Conservation (phyloP, 2,797 vertebrate genomes). For the Microctenopoma steveboyesi region DNA sequence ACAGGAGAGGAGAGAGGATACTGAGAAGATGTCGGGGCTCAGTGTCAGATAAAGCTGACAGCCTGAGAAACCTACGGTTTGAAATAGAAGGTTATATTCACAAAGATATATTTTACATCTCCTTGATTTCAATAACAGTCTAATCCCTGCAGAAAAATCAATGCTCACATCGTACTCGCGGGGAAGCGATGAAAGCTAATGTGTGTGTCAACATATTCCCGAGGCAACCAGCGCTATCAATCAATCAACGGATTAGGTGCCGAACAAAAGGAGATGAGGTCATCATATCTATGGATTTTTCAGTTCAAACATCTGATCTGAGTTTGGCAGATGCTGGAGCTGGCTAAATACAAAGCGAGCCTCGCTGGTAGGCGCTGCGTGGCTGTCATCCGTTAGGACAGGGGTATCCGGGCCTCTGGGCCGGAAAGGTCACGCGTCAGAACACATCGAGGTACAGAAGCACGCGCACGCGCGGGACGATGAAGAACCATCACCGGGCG, state of each 20-base stretch:
- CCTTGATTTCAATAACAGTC: slow-evolving; percentile 71
- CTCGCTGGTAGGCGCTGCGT: slow-evolving; percentile 40
- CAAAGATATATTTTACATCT: slow-evolving; percentile 66
- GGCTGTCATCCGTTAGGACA: slow-evolving; percentile 51
- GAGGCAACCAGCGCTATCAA: slow-evolving; percentile 59
- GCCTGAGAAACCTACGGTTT: slow-evolving; percentile 59
- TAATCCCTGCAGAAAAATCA: slow-evolving; percentile 70
- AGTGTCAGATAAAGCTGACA: slow-evolving; percentile 47
- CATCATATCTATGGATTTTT: slow-evolving; percentile 74
- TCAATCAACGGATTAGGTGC: slow-evolving; percentile 71
- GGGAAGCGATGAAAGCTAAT: slow-evolving; percentile 69
- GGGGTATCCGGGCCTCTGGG: slow-evolving; percentile 55
- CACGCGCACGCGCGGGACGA: slow-evolving; percentile 1
- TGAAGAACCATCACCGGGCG: background rate
- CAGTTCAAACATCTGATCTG: slow-evolving; percentile 66
- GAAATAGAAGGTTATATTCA: slow-evolving; percentile 68
- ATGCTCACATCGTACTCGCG: slow-evolving; percentile 67
- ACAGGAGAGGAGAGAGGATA: background rate
- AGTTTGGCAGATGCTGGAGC: slow-evolving; percentile 57
- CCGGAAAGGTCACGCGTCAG: slow-evolving; percentile 76
- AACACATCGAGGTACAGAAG: slow-evolving; percentile 45
- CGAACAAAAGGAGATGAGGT: slow-evolving; percentile 69
- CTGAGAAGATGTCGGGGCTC: slow-evolving; percentile 14
- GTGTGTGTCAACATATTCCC: slow-evolving; percentile 72
- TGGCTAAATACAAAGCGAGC: slow-evolving; percentile 71